Evolutionary conservation across 2,888 invertebrate species (phyloP).

Genomic region (Anaspis maculata): DNA sequence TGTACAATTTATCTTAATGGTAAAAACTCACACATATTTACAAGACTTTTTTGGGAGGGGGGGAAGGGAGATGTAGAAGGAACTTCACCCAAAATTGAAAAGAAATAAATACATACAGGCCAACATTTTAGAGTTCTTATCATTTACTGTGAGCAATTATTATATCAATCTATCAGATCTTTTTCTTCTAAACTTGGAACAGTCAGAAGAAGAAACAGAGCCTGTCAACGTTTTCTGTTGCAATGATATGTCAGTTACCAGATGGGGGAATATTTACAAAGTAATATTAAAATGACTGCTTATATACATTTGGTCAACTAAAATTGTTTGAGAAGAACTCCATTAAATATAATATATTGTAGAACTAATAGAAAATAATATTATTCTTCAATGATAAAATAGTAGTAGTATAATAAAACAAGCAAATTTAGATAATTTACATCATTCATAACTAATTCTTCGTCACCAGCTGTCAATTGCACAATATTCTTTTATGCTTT

Average conservation of each 20-base stretch:
- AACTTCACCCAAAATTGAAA: conserved; percentile 5
- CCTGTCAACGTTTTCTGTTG: no score
- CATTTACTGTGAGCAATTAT: background rate
- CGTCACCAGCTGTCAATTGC: conserved; percentile 24
- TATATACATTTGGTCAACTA: conserved; percentile 9
- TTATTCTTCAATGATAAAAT: no score
- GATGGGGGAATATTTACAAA: no score
- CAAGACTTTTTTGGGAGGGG: no score
- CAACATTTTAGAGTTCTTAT: background rate
- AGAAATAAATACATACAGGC: background rate
- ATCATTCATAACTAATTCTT: conserved; percentile 13
- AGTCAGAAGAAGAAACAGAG: no score
- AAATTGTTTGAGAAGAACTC: no score
- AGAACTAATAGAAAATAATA: no score
- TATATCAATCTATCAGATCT: no score
- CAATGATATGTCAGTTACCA: no score
- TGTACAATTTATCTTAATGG: conserved; percentile 23
- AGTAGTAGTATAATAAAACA: no score
- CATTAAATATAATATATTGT: no score
- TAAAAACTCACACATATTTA: conserved; percentile 18
- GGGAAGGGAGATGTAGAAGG: conserved; percentile 5
- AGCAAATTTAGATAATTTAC: conserved; percentile 11
- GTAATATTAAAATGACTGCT: conserved; percentile 10
- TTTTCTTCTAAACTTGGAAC: no score
- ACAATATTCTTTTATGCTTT: conserved; percentile 17